Evolutionary conservation across 2,113 vertebrate genomes (phyloP), one percentile per base, ranked within the genome.

Genomic region (Plestiodon gilberti): DNA sequence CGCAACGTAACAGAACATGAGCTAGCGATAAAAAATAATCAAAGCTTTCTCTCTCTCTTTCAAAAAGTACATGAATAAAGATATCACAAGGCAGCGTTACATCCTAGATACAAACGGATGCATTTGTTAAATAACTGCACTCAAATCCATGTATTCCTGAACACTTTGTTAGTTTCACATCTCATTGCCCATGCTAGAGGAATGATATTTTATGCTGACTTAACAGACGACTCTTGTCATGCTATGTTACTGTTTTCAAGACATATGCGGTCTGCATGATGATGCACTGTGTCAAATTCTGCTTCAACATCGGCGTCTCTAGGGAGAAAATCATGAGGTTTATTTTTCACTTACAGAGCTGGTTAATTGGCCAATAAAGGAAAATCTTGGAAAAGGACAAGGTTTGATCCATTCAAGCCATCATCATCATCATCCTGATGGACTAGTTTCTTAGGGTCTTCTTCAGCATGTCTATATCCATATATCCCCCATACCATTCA

Each of bases 1-100:
- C 89, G 3, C 79, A 82, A 65, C 85, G 73, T 59, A 87, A n/a
- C 35, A 73, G 89, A 89, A 91, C 81, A 88, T 11, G 89, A 93
- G 86, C 5, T 18, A 67, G 10, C 76, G 7, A 81, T 85, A 52
- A 88, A 86, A 87, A 87, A 61, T 78, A 77, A 70, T 64, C 28
- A 88, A 78, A 85, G 48, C 30, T 70, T 81, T 81, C 55, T 64
- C 40, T 64, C 17, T 75, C 61, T 84, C 48, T 57, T 20, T 81
- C 25, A 67, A 55, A 65, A 52, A 3, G 13, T 78, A 81, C 79
- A 18, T 88, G 78, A 89, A 90, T 67, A 85, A 86, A 74, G 52
- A 87, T 38, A 79, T 78, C 40, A 83, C 81, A 7, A 69, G 30
- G 48, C 74, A 87, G 85, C 59, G n/a, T 67, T 22, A 1, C 14